A percentile compares a stretch with the other conserved stretches of the same genome.
Evolutionary conservation across 2,113 vertebrate species (phyloP).

Genomic region (Romanogobio albipinnatus): DNA sequence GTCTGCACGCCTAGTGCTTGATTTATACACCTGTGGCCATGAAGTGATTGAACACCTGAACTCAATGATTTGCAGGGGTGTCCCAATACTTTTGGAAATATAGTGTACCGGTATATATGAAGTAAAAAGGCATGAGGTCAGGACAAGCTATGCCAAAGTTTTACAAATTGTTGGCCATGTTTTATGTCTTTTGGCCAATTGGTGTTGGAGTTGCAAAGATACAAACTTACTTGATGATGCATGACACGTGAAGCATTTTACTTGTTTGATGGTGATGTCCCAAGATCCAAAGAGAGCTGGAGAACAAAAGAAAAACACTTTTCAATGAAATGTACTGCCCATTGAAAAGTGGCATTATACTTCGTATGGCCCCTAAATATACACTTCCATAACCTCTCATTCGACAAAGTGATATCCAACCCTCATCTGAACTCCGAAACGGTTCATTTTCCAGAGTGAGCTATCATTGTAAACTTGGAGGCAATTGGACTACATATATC

Average conservation of each 20-base stretch:
- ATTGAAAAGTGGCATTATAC: not conserved
- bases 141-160: too few species aligned
- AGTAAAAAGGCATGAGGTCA: not conserved
- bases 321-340: not conserved
- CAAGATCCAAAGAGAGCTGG: not conserved
- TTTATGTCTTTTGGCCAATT: not conserved
- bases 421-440: not conserved
- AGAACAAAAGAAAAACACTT: conserved; percentile 3
- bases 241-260: too few species aligned
- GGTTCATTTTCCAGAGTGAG: not conserved
- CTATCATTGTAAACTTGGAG: not conserved
- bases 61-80: too few species aligned
- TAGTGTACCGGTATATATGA: not conserved
- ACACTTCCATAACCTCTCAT: not conserved
- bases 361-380: not conserved
- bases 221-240: not conserved
- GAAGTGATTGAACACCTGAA: too few species aligned
- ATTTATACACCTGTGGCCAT: too few species aligned
- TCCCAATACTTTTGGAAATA: too few species aligned
- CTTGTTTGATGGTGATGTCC: not conserved
- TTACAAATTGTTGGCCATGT: too few species aligned
- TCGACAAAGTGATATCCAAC: not conserved
- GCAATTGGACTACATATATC: not conserved
- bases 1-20: too few species aligned
- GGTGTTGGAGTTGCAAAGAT: not conserved